Conservation (phyloP, 2,113 vertebrate genomes). For the Semicossyphus pulcher region DNA sequence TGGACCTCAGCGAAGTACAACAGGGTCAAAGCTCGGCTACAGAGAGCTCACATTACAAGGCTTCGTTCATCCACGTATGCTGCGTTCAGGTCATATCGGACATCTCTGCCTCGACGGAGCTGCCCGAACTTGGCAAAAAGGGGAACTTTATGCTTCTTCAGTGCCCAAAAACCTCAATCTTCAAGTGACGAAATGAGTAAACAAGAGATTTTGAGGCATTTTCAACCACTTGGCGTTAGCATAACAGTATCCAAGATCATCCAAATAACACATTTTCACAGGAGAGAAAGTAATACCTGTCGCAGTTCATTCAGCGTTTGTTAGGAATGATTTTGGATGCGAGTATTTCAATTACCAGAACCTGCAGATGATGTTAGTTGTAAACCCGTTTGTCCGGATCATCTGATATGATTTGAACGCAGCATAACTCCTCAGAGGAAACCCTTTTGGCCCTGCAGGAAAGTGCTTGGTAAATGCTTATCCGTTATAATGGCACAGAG, state of each 20-base stretch:
- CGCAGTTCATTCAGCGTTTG: neutral
- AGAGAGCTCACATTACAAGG: constrained; percentile 34
- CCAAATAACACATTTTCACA: neutral
- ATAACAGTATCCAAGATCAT: neutral
- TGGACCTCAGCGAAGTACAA: constrained; percentile 4
- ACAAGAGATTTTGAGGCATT: constrained; percentile 18
- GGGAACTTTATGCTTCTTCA: neutral
- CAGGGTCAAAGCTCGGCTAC: constrained; percentile 36
- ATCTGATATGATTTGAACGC: constrained; percentile 31
- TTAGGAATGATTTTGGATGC: constrained; percentile 19
- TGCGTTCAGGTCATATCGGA: constrained; percentile 55
- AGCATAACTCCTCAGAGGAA: constrained; percentile 19
- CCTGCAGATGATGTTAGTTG: neutral
- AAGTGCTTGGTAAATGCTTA: constrained; percentile 68
- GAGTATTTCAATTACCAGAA: neutral
- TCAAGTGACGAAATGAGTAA: neutral
- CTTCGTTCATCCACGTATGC: constrained; percentile 14
- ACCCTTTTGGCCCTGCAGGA: constrained; percentile 53
- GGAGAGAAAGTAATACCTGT: neutral
- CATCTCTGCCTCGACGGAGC: neutral
- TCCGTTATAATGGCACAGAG: constrained; percentile 68
- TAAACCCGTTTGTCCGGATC: neutral
- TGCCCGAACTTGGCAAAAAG: neutral
- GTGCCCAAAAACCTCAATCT: neutral
- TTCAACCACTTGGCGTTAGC: neutral